phyloP scores from a whole-genome alignment of 2,113 vertebrate species.

The Alectura lathami region DNA sequence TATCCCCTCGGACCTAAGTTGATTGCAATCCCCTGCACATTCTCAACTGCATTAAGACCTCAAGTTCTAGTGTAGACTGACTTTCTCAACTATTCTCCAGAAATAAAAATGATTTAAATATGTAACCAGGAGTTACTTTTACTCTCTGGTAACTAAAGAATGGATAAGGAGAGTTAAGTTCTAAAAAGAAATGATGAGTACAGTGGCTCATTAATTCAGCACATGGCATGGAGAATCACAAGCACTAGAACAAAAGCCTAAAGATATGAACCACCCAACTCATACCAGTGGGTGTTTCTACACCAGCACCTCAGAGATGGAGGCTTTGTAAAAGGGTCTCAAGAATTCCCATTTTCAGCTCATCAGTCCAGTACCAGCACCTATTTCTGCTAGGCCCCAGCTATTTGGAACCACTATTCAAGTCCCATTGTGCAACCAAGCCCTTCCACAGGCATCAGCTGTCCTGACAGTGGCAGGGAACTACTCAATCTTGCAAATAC shows the following conservation, averaged over 20 bases:
- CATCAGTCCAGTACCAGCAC: rapidly evolving
- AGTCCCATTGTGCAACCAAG: not conserved
- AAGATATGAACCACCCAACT: not conserved
- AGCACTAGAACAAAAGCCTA: not conserved
- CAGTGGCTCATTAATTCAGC: not conserved
- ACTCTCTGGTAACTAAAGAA: not conserved
- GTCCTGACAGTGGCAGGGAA: too few relatives aligned
- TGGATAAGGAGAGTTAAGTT: not conserved
- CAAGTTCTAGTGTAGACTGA: not conserved
- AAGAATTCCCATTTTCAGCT: not conserved
- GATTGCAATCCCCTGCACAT: not conserved
- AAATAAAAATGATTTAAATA: not conserved
- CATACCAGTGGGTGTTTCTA: not conserved
- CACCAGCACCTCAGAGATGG: not conserved
- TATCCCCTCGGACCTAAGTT: not conserved
- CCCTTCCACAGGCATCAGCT: rapidly evolving
- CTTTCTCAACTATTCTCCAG: not conserved
- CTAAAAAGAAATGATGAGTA: not conserved
- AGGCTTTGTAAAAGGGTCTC: not conserved
- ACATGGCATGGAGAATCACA: not conserved
- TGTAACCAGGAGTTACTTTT: not conserved
- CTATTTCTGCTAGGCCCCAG: not conserved
- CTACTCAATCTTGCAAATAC: not conserved
- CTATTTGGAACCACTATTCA: rapidly evolving
- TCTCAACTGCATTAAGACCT: not conserved